Conservation (phyloP, 92 coral and sea anemone species). For the Pocillopora meandrina region DNA sequence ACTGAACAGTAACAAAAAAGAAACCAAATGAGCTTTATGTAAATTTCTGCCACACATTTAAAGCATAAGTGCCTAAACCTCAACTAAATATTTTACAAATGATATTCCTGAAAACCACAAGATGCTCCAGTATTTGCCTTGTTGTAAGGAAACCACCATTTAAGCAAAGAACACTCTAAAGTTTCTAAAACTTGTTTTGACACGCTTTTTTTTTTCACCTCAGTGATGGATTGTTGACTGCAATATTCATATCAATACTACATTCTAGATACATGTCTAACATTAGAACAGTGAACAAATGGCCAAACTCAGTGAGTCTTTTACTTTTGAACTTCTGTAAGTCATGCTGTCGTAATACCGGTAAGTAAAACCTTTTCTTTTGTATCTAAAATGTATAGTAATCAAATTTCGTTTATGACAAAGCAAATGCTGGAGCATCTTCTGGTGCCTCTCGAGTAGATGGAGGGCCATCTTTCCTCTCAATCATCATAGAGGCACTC, state of each 20-base stretch:
- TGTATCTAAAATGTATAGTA: not conserved
- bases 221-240: no score
- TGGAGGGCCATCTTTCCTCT: constrained; percentile 44
- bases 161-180: no score
- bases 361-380: not conserved
- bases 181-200: no score
- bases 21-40: not conserved
- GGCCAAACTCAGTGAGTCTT: not conserved
- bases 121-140: not conserved
- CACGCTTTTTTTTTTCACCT: no score
- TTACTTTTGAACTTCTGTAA: not conserved
- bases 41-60: not conserved
- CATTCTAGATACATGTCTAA: not conserved
- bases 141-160: not conserved
- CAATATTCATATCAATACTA: not conserved
- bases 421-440: constrained; percentile 41
- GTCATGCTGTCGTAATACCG: not conserved
- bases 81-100: not conserved
- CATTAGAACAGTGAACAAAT: not conserved
- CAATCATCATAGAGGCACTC: constrained; percentile 26
- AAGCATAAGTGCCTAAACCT: not conserved
- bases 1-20: not conserved
- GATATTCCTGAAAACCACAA: not conserved
- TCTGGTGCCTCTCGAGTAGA: constrained; percentile 51
- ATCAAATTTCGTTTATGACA: not conserved